These are phyloP conservation scores for Apis florea DNA, from an alignment of 1,140 invertebrate genomes.

Conservation along the genomic window DNA sequence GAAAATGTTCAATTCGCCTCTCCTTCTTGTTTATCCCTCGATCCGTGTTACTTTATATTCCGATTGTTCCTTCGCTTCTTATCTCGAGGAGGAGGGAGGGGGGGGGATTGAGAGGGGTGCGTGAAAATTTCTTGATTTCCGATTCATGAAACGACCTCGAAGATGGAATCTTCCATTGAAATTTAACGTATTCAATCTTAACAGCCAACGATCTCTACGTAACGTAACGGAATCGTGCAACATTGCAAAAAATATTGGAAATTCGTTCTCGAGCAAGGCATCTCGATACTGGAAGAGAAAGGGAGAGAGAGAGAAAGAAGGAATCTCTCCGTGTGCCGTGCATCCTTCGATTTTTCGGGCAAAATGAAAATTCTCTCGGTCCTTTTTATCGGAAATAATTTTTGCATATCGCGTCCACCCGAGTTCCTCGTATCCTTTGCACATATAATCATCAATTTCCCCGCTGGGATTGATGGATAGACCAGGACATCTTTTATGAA, in stretches of 20 bases:
- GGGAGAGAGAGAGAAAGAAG: neutral
- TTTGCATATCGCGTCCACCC: conserved; percentile 46
- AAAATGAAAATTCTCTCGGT: conserved; percentile 40
- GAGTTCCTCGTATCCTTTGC: conserved; percentile 9
- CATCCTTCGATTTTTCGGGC: neutral
- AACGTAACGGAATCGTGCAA: neutral
- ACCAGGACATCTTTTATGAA: conserved; percentile 20
- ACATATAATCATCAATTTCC: conserved; percentile 57
- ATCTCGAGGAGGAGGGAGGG: no score
- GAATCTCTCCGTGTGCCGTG: neutral
- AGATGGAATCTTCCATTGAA: neutral
- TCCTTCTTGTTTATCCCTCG: neutral
- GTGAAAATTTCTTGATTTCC: neutral
- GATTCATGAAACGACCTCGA: neutral
- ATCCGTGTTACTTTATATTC: conserved; percentile 1
- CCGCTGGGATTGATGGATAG: conserved; percentile 53
- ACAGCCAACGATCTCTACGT: neutral
- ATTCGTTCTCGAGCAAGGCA: conserved; percentile 2
- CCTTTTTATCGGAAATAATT: conserved; percentile 37
- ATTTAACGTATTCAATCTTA: conserved; percentile 25
- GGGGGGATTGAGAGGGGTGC: no score
- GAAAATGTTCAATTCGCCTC: neutral
- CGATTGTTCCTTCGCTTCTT: neutral
- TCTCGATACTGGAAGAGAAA: no score
- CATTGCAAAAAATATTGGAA: conserved; percentile 12